phyloP scores from a whole-genome alignment of 2,888 invertebrate genomes.

The Agonopterix alstromeriana region DNA sequence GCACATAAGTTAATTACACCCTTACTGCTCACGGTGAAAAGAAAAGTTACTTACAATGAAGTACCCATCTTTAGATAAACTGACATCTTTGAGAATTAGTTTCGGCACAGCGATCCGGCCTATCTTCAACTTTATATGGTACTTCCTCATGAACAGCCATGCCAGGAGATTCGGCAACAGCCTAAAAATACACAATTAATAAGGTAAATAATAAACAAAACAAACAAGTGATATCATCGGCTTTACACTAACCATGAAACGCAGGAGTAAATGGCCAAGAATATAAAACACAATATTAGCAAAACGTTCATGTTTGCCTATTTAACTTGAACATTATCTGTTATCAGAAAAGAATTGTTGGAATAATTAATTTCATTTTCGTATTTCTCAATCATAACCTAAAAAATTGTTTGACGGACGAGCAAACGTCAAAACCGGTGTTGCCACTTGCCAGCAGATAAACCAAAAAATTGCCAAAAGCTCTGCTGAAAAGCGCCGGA shows the following conservation, averaged over 20 bases:
- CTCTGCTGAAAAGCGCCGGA: too few species aligned
- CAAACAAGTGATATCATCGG: conserved; percentile 25
- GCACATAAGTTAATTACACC: too few species aligned
- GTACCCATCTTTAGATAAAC: conserved; percentile 87
- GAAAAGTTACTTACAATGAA: conserved; percentile 79
- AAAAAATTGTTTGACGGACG: too few species aligned
- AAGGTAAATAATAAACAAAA: conserved; percentile 43
- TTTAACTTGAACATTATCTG: conserved; percentile 10
- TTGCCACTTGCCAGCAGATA: too few species aligned
- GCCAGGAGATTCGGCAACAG: conserved; percentile 85
- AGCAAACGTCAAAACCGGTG: too few species aligned
- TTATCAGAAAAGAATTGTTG: too few species aligned
- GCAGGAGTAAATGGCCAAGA: conserved; percentile 72
- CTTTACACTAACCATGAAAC: conserved; percentile 75
- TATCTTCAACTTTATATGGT: conserved; percentile 86
- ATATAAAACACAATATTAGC: conserved; percentile 50
- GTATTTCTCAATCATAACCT: too few species aligned
- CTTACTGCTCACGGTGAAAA: too few species aligned
- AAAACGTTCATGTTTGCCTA: conserved; percentile 49
- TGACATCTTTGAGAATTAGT: conserved; percentile 86
- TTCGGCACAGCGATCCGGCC: conserved; percentile 90
- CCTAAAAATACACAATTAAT: conserved; percentile 67
- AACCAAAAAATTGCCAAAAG: too few species aligned
- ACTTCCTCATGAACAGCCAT: conserved; percentile 88
- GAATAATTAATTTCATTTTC: too few species aligned